Conservation (phyloP, 2,113 vertebrate species). For the human region DNA sequence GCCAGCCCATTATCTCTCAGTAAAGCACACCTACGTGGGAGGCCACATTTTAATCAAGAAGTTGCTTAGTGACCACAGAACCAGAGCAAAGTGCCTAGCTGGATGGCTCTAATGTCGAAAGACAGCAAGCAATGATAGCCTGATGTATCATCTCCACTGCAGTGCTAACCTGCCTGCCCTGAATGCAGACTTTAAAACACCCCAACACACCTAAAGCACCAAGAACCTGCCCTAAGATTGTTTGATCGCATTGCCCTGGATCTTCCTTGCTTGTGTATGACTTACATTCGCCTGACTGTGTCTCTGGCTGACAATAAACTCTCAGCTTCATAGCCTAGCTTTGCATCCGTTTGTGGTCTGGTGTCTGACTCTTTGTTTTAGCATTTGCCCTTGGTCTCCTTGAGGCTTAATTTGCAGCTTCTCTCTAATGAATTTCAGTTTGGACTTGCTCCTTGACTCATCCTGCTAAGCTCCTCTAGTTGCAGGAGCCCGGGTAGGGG, state of each 20-base stretch:
- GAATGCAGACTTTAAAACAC: not conserved
- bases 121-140: not conserved
- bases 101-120: not conserved
- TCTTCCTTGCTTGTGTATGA: not conserved
- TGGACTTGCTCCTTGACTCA: not conserved
- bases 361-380: not conserved
- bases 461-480: not conserved
- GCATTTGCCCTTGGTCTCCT: not conserved
- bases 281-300: not conserved
- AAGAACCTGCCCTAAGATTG: not conserved
- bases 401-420: not conserved
- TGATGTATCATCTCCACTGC: not conserved
- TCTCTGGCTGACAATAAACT: not conserved
- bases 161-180: not conserved
- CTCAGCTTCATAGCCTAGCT: not conserved
- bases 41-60: constrained; percentile 27
- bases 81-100: not conserved
- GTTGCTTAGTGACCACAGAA: constrained; percentile 48
- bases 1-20: not conserved
- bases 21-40: not conserved
- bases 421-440: not conserved
- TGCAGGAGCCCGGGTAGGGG: not conserved
- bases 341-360: not conserved
- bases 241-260: not conserved
- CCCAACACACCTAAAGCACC: not conserved